Evolutionary conservation across 2,888 invertebrate genomes (phyloP).

Genomic region (Scrobipalpa atriplicella): DNA sequence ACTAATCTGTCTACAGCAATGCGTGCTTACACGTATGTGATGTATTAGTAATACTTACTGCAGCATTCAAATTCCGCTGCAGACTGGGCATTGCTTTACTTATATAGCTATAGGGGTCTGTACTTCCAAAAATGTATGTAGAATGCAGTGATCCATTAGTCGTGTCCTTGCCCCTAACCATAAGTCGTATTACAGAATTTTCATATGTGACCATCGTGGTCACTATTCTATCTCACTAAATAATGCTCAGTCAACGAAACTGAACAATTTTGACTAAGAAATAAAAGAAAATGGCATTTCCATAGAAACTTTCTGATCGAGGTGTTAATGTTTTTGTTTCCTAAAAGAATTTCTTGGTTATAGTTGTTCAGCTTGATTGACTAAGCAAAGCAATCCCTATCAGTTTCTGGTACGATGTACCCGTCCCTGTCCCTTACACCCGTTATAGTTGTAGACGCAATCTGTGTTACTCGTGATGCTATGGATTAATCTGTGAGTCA

Average conservation of each 20-base stretch:
- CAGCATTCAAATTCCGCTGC: background rate
- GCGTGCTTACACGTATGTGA: background rate
- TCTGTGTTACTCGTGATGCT: background rate
- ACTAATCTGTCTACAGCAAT: slow-evolving; percentile 32
- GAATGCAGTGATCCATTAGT: too few species aligned
- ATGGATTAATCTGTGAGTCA: slow-evolving; percentile 3
- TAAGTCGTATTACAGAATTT: too few species aligned
- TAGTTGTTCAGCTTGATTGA: background rate
- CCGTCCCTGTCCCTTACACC: background rate
- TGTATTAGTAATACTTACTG: too few species aligned
- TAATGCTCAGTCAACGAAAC: too few species aligned
- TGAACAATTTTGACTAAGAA: too few species aligned
- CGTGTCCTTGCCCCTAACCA: too few species aligned
- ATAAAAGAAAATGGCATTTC: too few species aligned
- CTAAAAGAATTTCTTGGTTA: background rate
- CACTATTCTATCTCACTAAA: background rate
- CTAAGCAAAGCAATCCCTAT: background rate
- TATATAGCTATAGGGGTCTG: background rate
- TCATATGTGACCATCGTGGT: too few species aligned
- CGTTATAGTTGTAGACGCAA: background rate
- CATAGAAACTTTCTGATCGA: too few species aligned
- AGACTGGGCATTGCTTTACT: background rate
- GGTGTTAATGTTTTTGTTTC: too few species aligned
- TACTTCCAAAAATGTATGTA: too few species aligned
- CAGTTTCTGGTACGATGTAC: background rate